Evolutionary conservation across 2,797 vertebrate species (phyloP).

Genomic region (Pelochelys cantorii): DNA sequence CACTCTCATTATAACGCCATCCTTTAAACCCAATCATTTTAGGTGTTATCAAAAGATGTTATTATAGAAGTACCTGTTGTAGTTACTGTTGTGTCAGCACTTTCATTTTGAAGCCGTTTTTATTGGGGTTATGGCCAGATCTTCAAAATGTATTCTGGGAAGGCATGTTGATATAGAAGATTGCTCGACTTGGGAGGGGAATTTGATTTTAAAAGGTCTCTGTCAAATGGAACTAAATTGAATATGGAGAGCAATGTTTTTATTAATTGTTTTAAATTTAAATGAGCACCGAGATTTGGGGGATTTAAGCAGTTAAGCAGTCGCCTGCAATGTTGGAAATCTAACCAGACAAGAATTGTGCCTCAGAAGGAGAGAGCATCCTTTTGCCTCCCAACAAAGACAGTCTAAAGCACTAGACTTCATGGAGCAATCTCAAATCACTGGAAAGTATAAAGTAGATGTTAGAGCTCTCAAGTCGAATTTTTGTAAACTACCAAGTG

Average conservation of each 20-base stretch:
- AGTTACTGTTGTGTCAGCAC: conserved; percentile 69
- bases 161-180: background rate
- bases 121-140: conserved; percentile 35
- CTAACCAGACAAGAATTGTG: background rate
- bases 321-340: conserved; percentile 21
- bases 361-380: background rate
- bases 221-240: background rate
- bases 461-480: background rate
- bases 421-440: background rate
- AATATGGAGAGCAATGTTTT: background rate
- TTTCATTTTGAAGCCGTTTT: conserved; percentile 55
- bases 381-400: background rate
- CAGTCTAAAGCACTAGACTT: background rate
- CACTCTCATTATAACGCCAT: conserved; percentile 75
- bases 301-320: conserved; percentile 13
- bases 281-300: background rate
- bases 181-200: background rate
- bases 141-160: conserved; percentile 22
- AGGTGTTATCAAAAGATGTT: conserved; percentile 69
- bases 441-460: background rate
- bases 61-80: conserved; percentile 54
- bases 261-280: conserved; percentile 25
- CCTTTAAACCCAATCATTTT: conserved; percentile 77
- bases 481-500: background rate
- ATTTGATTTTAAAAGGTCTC: conserved; percentile 7